Evolutionary conservation across 2,113 vertebrate species (phyloP), one percentile per base, ranked within the genome.

Genomic region (Orycteropus afer): DNA sequence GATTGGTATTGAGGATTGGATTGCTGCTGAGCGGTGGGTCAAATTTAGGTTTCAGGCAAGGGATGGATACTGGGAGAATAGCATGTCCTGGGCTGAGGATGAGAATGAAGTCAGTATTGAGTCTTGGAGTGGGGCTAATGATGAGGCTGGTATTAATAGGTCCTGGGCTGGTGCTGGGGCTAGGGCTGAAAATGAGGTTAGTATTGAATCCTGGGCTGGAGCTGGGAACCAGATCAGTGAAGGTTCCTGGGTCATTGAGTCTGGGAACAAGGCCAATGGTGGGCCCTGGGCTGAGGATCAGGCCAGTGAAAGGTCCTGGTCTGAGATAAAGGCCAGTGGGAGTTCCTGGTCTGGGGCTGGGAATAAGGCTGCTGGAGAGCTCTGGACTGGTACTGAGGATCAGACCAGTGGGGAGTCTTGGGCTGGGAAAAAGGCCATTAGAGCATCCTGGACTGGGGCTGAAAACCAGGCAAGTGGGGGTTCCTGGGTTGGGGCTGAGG

Each of bases 21-120:
- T 97, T 93, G 97, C 96, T 95, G 95, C 96, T 89, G 97, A 97
- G 61, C 78, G 94, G 55, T 97, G 97, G 97, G 95, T 95, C 90
- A 97, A 97, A 88, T 97, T 97, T 92, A 96, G 97, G 69, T 97
- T 97, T 93, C 96, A 97, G 85, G 91, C 94, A 63, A 96, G 95
- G 74, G 96, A 97, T 91, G 96, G 96, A 95, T 97, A 97, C 79
- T 97, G 97, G 97, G 97, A 97, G 49, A 97, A 95, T 81, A 96
- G 65, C 42, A 81, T 94, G 61, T 92, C 97, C n/a, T 97, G 97
- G 96, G 90, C 94, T 82, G 97, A 96, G 37, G 94, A 96, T 61
- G 96, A 97, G 61, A 97, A 88, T 86, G 96, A 84, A 97, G 86
- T 76, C 74, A 76, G 0, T 79, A 55, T 85, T 71, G 92, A 81